Base-by-base conservation (phyloP, 2,113 vertebrate species). In the Rhabdornis inornatus region DNA sequence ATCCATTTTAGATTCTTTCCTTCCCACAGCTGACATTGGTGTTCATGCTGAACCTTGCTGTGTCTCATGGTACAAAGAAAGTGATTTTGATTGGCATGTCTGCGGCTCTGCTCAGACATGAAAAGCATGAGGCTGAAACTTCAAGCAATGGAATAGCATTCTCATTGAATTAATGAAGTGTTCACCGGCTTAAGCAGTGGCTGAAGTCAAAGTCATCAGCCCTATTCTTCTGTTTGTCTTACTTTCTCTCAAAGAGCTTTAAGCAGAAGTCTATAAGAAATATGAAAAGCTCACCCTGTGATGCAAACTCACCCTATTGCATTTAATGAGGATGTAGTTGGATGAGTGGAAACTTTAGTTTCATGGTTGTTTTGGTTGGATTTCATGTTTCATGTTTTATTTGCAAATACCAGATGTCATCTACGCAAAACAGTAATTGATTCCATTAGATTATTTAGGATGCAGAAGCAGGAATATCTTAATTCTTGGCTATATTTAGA, bases 371-470 rank as follows among this genome's bases (percentile, higher is more conserved):
- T 95, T 95, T 94, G 16, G 39, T 88, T 89, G 53, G 24, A 92
- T 77, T 93, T 93, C 14, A 16, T 83, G 40, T 79, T 92, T 68
- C 49, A 28, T 82, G 45, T 64, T 87, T 50, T 85, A 90, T 95
- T 95, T 95, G 82, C 59, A 93, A 95, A 96, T 86, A 94, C 79
- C 71, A 91, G 85, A 95, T 91, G 71, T 74, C 82, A 61, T 87
- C 87, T 85, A 72, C 10, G 8, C 85, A 93, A 95, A 94, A 69
- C 71, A 10, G 7, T 91, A 95, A 96, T 92, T 93, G 93, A 90
- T 95, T 94, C 60, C 42, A 87, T 80, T 90, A 90, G 85, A 80
- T 95, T 96, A 88, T 92, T 94, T 80, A 88, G 75, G 63, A 87
- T 83, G 85, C 59, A 86, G 89, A 83, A 89, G 31, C 53, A 94